These are phyloP conservation scores for Microcebus tavaratra DNA, from an alignment of 2,113 vertebrate species.

Conservation along the genomic window DNA sequence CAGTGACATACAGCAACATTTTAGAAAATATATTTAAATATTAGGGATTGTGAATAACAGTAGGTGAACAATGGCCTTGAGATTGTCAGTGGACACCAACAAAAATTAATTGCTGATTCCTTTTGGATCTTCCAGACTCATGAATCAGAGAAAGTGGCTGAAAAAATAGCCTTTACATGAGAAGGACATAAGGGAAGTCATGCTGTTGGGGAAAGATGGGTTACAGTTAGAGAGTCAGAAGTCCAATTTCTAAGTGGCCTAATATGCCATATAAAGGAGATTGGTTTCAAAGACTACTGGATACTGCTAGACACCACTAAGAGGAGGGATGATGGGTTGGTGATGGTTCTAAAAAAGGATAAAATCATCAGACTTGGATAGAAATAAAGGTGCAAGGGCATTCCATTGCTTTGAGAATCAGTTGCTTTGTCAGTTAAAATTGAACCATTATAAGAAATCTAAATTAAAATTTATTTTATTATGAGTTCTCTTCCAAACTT, in stretches of 20 bases:
- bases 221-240: background rate
- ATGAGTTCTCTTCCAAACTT: background rate
- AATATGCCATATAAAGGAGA: background rate
- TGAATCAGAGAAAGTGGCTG: background rate
- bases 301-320: background rate
- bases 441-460: background rate
- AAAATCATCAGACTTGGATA: background rate
- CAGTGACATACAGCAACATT: background rate
- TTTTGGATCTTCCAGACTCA: background rate
- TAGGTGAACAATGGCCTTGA: background rate
- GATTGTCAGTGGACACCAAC: background rate
- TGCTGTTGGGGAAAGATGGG: background rate
- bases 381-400: background rate
- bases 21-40: background rate
- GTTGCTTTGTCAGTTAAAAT: background rate
- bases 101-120: background rate
- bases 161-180: background rate
- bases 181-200: background rate
- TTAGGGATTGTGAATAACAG: background rate
- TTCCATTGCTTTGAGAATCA: background rate
- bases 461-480: background rate
- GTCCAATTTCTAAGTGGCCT: background rate
- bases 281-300: background rate
- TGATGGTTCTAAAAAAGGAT: background rate
- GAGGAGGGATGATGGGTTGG: fast-evolving